phyloP scores from a whole-genome alignment of 2,797 vertebrate species.

The Salmo trutta region DNA sequence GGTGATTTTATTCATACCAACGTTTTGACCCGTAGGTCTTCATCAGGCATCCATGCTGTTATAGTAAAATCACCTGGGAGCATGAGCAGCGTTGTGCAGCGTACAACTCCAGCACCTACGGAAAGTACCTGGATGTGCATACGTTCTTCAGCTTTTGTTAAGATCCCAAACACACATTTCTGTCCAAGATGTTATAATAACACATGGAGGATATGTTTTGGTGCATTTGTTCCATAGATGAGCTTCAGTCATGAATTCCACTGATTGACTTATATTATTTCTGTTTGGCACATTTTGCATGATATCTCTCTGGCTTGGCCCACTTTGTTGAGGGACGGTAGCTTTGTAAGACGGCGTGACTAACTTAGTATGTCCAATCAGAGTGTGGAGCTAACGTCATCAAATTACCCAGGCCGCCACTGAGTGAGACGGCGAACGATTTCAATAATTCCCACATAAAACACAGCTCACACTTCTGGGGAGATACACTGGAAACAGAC shows the following conservation, averaged over 20 bases:
- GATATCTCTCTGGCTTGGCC: background rate
- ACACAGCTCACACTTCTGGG: conserved; percentile 50
- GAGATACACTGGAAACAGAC: conserved; percentile 52
- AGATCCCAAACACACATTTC: conserved; percentile 8
- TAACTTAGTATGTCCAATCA: conserved; percentile 61
- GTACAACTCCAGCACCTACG: too few species aligned
- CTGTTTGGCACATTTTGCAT: background rate
- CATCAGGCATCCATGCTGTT: too few species aligned
- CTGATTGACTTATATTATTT: conserved; percentile 16
- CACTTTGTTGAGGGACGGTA: conserved; percentile 23
- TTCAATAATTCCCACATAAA: conserved; percentile 67
- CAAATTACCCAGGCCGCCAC: conserved; percentile 48
- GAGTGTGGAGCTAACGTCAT: conserved; percentile 41
- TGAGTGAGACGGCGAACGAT: conserved; percentile 55
- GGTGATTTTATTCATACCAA: too few species aligned
- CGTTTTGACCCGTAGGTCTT: too few species aligned
- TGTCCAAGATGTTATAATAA: conserved; percentile 23
- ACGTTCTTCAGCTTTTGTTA: too few species aligned
- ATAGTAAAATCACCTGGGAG: too few species aligned
- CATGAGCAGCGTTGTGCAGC: too few species aligned
- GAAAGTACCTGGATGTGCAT: too few species aligned
- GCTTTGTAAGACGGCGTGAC: conserved; percentile 54
- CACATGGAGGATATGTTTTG: conserved; percentile 9
- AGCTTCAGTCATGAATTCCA: conserved; percentile 12
- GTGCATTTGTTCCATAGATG: conserved; percentile 27